Evolutionary conservation across 2,888 invertebrate species (phyloP).

Genomic region (Drosophila austrosaltans): DNA sequence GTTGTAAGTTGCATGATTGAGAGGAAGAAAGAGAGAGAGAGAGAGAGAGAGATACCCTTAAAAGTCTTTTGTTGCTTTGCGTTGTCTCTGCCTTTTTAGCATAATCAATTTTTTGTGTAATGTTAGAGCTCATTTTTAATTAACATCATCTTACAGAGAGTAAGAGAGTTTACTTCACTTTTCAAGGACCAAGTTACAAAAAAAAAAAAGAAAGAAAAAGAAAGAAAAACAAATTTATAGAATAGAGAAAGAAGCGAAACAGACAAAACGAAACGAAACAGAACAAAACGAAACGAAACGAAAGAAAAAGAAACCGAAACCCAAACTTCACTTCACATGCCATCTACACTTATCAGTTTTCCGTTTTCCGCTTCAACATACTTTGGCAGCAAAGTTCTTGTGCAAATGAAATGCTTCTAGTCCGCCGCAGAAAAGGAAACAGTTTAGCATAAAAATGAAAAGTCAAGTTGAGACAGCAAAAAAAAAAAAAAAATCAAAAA

Average conservation of each 20-base stretch:
- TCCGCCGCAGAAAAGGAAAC: slow-evolving; percentile 62
- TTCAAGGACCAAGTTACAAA: neutral
- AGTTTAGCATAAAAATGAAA: slow-evolving; percentile 67
- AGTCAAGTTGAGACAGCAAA: slow-evolving; percentile 47
- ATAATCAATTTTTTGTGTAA: slow-evolving; percentile 62
- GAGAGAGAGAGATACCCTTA: neutral
- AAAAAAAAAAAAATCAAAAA: slow-evolving; percentile 16
- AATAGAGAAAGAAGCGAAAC: neutral
- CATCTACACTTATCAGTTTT: slow-evolving; percentile 56
- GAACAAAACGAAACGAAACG: slow-evolving; percentile 22
- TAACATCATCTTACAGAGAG: slow-evolving; percentile 36
- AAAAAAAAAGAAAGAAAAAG: neutral
- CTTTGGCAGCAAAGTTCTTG: slow-evolving; percentile 55
- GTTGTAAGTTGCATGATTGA: neutral
- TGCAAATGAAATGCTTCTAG: slow-evolving; percentile 63
- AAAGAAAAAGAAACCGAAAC: slow-evolving; percentile 25
- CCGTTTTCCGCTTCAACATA: slow-evolving; percentile 65
- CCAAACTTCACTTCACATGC: slow-evolving; percentile 10
- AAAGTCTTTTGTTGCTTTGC: slow-evolving; percentile 17
- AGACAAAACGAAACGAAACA: neutral
- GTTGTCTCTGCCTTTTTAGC: slow-evolving; percentile 36
- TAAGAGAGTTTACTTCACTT: neutral
- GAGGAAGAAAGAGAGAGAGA: neutral
- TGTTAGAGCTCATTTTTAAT: slow-evolving; percentile 64
- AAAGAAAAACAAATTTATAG: neutral